Percentiles rank a stretch among this genome's conserved stretches.
Conservation (phyloP, 92 coral and sea anemone species). For the Chrysogorgia sp. region DNA sequence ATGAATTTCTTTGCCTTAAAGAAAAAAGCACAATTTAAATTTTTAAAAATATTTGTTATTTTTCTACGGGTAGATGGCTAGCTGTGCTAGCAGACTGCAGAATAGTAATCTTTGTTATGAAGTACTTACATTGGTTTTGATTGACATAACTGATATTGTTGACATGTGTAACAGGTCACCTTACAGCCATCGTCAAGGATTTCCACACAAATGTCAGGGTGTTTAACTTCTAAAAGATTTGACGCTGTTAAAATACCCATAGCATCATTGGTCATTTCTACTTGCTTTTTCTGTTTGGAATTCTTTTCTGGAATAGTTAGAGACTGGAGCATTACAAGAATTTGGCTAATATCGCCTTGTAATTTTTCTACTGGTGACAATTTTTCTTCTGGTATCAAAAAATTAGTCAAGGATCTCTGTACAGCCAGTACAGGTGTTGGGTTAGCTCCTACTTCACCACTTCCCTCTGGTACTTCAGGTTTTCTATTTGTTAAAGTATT, state of each 20-base stretch:
- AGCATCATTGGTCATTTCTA: conserved; percentile 23
- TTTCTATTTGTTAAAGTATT: background rate
- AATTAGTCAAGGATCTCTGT: conserved; percentile 25
- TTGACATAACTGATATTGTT: conserved; percentile 36
- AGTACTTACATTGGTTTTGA: conserved; percentile 4
- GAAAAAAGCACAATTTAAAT: background rate
- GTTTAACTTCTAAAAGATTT: conserved; percentile 37
- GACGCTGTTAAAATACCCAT: conserved; percentile 36
- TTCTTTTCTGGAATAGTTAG: conserved; percentile 31
- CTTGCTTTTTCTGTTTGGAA: conserved; percentile 2
- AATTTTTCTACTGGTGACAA: conserved; percentile 18
- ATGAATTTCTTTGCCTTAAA: conserved; percentile 19
- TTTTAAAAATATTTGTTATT: too few relatives aligned
- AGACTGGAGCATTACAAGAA: conserved; percentile 29
- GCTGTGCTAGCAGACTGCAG: too few relatives aligned
- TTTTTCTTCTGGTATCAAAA: conserved; percentile 25
- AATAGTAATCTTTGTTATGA: background rate
- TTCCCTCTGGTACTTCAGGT: background rate
- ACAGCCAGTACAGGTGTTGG: too few relatives aligned
- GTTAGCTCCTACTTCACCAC: conserved; percentile 1
- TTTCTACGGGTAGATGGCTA: too few relatives aligned
- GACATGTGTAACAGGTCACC: conserved; percentile 40
- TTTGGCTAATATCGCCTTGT: conserved; percentile 33
- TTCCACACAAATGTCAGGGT: conserved; percentile 28
- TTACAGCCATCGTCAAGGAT: conserved; percentile 41